Base-by-base conservation (phyloP, 2,113 vertebrate genomes). In the Mobula hypostoma region DNA sequence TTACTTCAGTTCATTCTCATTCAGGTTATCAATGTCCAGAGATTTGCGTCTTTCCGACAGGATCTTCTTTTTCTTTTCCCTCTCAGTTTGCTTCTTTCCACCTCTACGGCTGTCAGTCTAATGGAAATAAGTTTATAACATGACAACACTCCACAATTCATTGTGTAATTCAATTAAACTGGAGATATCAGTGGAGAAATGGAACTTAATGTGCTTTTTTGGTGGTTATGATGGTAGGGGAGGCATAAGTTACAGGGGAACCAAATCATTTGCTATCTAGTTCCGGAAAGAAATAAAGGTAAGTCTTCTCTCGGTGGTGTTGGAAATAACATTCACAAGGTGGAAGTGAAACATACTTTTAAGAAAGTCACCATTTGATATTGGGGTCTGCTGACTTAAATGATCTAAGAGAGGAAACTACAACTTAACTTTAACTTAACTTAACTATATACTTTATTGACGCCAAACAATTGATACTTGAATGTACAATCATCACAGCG, bases 41-140 rank as follows among this genome's bases (percentile, higher is more conserved):
- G 68, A 15, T 76, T 78, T 94, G 82, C 94, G 94, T 63, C 94
- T 72, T 1, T 94, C 85, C 2, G 94, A 11, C 66, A 94, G 83
- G 40, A 94, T 94, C 70, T 77, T 94, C 94, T 91, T 94, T 61
- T 94, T 94, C 87, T 94, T 94, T 78, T 94, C 94, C 24, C 94
- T 83, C n/a, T 94, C 94, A 0, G 94, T 94, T 76, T 94, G 94
- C 15, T 40, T 94, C 70, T 94, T 94, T 24, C 94, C 94, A 74
- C 94, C 94, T 87, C 32, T 70, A 15, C 94, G 80, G 27, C 68
- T 94, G 12, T 94, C 94, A 83, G 68, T 68, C 94, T 94, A 40
- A 40, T 83, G 5, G 68, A 88, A 92, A 56, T 5, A 7, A 48
- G 68, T 32, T 40, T 36, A 74, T 48, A 93, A 40, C 4, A 56